Percentiles rank a stretch among this genome's conserved stretches.
Evolutionary conservation across 2,113 vertebrate genomes (phyloP).

Genomic region (Odocoileus hemionus): DNA sequence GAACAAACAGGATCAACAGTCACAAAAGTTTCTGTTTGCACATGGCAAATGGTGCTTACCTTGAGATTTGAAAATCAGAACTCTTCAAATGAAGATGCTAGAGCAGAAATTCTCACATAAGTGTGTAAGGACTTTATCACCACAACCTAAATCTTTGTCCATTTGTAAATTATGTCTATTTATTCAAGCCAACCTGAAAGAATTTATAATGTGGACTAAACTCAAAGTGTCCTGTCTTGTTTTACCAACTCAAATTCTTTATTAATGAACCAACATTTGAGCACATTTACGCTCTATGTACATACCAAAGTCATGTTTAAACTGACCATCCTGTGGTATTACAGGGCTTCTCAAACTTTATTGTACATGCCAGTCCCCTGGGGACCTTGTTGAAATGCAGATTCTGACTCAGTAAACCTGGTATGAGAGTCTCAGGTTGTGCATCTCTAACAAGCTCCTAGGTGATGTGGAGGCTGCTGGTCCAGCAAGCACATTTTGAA

Average conservation of each 20-base stretch:
- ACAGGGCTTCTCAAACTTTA: neutral
- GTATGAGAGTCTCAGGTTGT: neutral
- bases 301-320: neutral
- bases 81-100: neutral
- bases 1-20: neutral
- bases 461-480: rapidly evolving
- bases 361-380: rapidly evolving
- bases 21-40: neutral
- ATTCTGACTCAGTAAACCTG: neutral
- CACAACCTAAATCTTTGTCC: neutral
- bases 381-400: neutral
- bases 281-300: neutral
- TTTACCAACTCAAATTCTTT: neutral
- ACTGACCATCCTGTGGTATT: neutral
- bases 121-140: neutral
- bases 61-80: neutral
- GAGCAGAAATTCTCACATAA: neutral
- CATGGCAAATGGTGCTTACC: neutral
- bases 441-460: neutral
- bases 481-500: neutral
- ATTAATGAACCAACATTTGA: neutral
- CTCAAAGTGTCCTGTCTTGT: neutral
- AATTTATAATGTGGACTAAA: neutral
- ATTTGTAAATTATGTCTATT: neutral
- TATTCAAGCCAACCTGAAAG: neutral